Conservation (phyloP, 2,113 vertebrate species). For the Phylloscopus trochiloides region DNA sequence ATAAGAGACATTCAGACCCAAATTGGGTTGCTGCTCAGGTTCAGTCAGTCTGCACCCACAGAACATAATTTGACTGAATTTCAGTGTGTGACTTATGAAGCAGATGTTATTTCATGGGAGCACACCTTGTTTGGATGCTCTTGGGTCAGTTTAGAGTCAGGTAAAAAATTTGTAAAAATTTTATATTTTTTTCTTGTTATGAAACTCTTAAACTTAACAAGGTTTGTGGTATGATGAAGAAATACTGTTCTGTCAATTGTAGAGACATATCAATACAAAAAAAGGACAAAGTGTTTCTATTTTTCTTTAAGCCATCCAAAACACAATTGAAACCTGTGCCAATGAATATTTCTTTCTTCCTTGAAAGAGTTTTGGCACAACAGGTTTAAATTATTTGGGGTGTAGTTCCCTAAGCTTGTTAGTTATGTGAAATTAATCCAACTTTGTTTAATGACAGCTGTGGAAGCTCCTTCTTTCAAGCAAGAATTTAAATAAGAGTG, state of each 20-base stretch:
- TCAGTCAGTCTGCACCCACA: neutral
- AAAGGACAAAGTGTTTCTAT: accelerated
- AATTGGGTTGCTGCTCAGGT: neutral
- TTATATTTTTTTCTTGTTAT: neutral
- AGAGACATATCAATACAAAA: accelerated
- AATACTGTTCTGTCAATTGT: neutral
- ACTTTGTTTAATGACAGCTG: neutral
- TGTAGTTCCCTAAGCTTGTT: neutral
- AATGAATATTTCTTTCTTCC: neutral
- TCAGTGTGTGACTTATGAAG: neutral
- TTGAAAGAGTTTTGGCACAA: neutral
- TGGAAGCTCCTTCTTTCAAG: neutral
- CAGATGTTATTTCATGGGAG: neutral
- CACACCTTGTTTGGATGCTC: neutral
- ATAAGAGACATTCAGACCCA: neutral
- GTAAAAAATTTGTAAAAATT: accelerated
- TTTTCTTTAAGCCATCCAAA: neutral
- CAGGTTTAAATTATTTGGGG: accelerated
- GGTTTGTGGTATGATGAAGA: neutral
- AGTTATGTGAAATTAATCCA: neutral
- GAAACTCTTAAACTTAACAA: neutral
- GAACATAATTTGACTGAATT: neutral
- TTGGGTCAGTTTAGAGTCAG: neutral
- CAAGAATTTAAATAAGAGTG: neutral
- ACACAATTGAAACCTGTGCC: neutral